Evolutionary conservation across 2,113 vertebrate genomes (phyloP), one percentile per base, ranked within the genome.

Genomic region (Hassar affinis): DNA sequence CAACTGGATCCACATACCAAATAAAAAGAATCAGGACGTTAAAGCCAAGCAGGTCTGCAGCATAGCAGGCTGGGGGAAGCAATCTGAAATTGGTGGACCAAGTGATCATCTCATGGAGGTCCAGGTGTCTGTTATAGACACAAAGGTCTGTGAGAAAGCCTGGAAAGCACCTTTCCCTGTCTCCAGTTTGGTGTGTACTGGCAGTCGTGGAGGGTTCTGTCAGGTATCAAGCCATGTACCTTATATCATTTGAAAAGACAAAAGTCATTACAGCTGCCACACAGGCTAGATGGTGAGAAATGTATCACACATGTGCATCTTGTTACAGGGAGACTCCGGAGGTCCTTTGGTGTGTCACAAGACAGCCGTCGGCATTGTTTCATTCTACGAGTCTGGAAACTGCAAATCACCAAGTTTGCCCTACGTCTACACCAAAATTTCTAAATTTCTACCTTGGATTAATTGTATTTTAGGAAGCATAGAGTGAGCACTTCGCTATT

Each of bases 51-150:
- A 77, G 10, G 8, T 38, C 20, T 90, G 90, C 78, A 88, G 79
- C 64, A 85, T 89, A 56, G 90, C 90, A 27, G 88, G 90, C 18
- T 89, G 89, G 89, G 89, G 89, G 18, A 52, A 17, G 52, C 68
- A 4, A 2, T 33, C 33, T 69, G 27, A 62, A 47, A 61, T 18
- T 0, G 74, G 82, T 3, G 0, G 0, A 20, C 0, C 1, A 9
- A 83, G 79, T 82, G 9, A 18, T 18, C 42, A 22, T 7, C 88
- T 89, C 17, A 76, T 77, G 79, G 84, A 88, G 61, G 85, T 72
- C 14, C 4, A 86, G 1, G 88, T 90, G 20, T 83, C 72, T 14
- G 38, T 86, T n/a, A 38, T 69, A 1, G 61, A 83, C 35, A 66
- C 66, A 72, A 52, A 82, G 11, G 4, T 1, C 1, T 89, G 89